Conservation (phyloP, 2,797 vertebrate species). For the Anguilla obscura region DNA sequence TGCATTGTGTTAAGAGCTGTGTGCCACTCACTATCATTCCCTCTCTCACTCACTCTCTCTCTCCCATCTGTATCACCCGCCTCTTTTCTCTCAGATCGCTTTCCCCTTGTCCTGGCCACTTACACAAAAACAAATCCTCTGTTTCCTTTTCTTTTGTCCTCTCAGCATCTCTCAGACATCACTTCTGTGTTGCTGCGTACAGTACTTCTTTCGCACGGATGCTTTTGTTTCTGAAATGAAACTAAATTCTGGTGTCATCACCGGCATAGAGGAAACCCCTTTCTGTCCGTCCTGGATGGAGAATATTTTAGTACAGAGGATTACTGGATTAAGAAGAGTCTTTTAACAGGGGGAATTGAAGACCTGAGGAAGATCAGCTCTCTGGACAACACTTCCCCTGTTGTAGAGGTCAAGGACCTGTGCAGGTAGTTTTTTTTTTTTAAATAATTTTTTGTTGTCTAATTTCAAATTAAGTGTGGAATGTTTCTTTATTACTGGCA, state of each 20-base stretch:
- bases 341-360: neutral
- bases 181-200: neutral
- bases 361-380: neutral
- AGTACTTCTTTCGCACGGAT: neutral
- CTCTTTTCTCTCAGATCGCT: constrained; percentile 41
- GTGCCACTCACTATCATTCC: neutral
- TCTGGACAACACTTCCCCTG: neutral
- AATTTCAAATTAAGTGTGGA: constrained; percentile 3
- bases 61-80: neutral
- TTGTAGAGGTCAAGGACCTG: neutral
- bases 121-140: constrained; percentile 6
- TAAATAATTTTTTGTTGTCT: neutral
- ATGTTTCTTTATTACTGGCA: neutral
- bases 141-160: neutral
- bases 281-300: constrained; percentile 9
- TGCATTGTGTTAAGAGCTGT: neutral
- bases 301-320: neutral
- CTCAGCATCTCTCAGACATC: neutral
- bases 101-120: constrained; percentile 1
- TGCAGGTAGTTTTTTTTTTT: neutral
- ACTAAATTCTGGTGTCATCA: neutral
- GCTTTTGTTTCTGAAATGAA: constrained; percentile 9
- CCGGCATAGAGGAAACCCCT: neutral
- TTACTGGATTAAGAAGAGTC: neutral
- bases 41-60: constrained; percentile 11